These are phyloP conservation scores for Acholoe squamosa DNA, from an alignment of 2,888 invertebrate species.

Conservation along the genomic window DNA sequence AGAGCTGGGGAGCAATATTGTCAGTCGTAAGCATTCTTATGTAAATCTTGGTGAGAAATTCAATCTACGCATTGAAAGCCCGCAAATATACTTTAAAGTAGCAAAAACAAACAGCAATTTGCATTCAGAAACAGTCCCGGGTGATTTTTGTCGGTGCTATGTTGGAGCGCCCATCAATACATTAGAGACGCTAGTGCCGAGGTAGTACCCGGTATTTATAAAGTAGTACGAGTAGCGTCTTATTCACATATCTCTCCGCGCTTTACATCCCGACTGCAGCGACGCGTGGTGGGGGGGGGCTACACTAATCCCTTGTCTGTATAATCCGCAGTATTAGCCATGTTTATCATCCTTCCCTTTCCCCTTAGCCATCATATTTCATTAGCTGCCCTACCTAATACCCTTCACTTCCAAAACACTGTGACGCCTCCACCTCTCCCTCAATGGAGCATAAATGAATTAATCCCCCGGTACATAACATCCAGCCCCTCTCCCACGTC, in stretches of 20 bases:
- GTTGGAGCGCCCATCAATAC: slow-evolving; percentile 2
- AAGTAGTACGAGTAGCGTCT: background rate
- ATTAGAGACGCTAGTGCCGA: background rate
- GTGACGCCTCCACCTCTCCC: background rate
- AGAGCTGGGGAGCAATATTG: slow-evolving; percentile 16
- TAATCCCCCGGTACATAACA: background rate
- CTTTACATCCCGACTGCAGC: background rate
- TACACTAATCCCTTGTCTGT: slow-evolving; percentile 31
- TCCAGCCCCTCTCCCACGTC: background rate
- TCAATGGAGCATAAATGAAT: background rate
- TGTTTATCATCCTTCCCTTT: slow-evolving; percentile 31
- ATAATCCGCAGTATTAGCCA: slow-evolving; percentile 23
- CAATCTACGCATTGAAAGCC: slow-evolving; percentile 20
- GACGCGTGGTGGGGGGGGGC: background rate
- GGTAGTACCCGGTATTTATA: slow-evolving; percentile 4
- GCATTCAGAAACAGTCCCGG: slow-evolving; percentile 10
- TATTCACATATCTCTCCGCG: slow-evolving; percentile 30
- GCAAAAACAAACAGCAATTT: slow-evolving; percentile 36
- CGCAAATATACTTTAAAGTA: slow-evolving; percentile 40
- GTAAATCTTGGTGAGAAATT: slow-evolving; percentile 9
- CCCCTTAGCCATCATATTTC: slow-evolving; percentile 46
- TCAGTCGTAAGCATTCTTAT: slow-evolving; percentile 9
- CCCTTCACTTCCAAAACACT: slow-evolving; percentile 2
- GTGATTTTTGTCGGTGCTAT: slow-evolving; percentile 1
- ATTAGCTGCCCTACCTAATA: slow-evolving; percentile 32